Percentiles rank a stretch among this genome's conserved stretches.
phyloP scores from a whole-genome alignment of 2,888 invertebrate genomes.

The Dryobotodes eremita region DNA sequence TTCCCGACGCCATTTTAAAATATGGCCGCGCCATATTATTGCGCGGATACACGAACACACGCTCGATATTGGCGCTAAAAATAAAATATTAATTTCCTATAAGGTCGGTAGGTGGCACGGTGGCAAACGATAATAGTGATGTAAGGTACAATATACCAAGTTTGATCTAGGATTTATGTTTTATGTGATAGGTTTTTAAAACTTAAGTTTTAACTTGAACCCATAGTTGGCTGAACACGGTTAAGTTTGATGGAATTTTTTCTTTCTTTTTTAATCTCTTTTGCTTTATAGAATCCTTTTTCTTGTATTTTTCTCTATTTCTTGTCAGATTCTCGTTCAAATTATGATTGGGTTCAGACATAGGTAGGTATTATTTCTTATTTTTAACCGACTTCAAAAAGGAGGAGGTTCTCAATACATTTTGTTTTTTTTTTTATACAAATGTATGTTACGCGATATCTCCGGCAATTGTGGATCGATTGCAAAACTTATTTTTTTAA shows the following conservation, averaged over 20 bases:
- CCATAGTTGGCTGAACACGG: constrained; percentile 23
- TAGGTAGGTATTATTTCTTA: background rate
- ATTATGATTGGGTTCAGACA: background rate
- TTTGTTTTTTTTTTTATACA: too few relatives aligned
- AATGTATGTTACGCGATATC: too few relatives aligned
- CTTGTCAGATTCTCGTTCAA: background rate
- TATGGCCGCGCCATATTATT: constrained; percentile 82
- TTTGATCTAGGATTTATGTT: constrained; percentile 65
- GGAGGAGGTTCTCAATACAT: too few relatives aligned
- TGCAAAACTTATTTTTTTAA: too few relatives aligned
- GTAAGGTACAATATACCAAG: constrained; percentile 69
- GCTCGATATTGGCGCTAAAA: constrained; percentile 81
- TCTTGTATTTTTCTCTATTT: background rate
- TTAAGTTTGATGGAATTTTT: constrained; percentile 12
- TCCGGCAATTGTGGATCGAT: too few relatives aligned
- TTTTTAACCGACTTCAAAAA: background rate
- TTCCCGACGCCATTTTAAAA: constrained; percentile 84
- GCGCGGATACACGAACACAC: constrained; percentile 81
- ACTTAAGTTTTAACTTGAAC: constrained; percentile 33
- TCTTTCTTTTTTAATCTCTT: constrained; percentile 1
- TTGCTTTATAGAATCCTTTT: constrained; percentile 8
- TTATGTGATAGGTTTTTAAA: constrained; percentile 46
- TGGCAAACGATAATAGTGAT: constrained; percentile 75
- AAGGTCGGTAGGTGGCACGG: constrained; percentile 79
- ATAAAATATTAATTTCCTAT: constrained; percentile 88